Conservation (phyloP, 2,888 invertebrate genomes). For the Saturnia japonica region DNA sequence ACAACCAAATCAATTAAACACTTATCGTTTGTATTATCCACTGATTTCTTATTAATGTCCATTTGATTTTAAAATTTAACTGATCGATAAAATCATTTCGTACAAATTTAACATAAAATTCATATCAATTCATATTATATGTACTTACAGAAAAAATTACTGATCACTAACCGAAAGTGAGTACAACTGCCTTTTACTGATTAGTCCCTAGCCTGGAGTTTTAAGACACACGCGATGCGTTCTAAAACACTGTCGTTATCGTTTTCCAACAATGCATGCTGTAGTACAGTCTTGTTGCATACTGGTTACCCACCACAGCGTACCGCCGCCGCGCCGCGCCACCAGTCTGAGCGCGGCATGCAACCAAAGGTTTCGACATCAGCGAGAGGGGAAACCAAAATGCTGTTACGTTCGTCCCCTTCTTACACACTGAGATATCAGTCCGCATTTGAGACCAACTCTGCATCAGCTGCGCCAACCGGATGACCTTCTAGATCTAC, state of each 20-base stretch:
- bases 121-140: neutral
- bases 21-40: neutral
- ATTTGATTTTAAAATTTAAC: neutral
- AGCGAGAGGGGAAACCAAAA: slow-evolving; percentile 55
- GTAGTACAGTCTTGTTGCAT: slow-evolving; percentile 55
- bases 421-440: slow-evolving; percentile 41
- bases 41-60: neutral
- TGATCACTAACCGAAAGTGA: slow-evolving; percentile 30
- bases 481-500: slow-evolving; percentile 73
- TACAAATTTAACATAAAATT: neutral
- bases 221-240: slow-evolving; percentile 49
- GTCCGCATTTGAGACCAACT: slow-evolving; percentile 43
- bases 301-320: slow-evolving; percentile 36
- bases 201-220: slow-evolving; percentile 40
- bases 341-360: slow-evolving; percentile 51
- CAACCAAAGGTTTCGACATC: slow-evolving; percentile 73
- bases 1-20: neutral
- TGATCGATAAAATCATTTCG: neutral
- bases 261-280: slow-evolving; percentile 43
- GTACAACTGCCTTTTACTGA: neutral
- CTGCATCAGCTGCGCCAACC: slow-evolving; percentile 54
- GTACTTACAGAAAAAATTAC: neutral
- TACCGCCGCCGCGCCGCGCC: slow-evolving; percentile 38
- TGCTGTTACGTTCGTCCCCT: slow-evolving; percentile 50
- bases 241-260: slow-evolving; percentile 71